Evolutionary conservation across 2,888 invertebrate species (phyloP).

Genomic region (Tipula unca): DNA sequence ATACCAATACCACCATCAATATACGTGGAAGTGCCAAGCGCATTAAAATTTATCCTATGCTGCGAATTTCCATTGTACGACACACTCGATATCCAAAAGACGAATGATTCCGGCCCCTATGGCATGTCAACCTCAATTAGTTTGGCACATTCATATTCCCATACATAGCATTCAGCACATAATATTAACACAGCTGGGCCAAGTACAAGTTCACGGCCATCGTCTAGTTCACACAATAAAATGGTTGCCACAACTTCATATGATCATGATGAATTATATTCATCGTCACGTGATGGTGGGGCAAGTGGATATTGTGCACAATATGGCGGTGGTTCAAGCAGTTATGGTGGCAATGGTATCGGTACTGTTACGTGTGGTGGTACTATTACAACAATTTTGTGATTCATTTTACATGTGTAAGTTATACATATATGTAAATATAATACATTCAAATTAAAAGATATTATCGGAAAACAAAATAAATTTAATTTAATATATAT

Average conservation of each 20-base stretch:
- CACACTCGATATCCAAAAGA: conserved; percentile 48
- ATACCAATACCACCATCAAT: conserved; percentile 82
- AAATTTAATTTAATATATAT: background rate
- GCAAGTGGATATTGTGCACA: background rate
- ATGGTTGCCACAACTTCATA: background rate
- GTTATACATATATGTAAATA: background rate
- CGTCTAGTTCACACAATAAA: conserved; percentile 20
- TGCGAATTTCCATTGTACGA: conserved; percentile 87
- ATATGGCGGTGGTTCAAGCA: background rate
- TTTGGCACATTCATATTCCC: conserved; percentile 40
- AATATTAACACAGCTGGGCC: conserved; percentile 27
- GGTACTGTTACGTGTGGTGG: background rate
- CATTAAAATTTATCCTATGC: conserved; percentile 73
- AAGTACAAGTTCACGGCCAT: conserved; percentile 22
- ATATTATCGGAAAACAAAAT: background rate
- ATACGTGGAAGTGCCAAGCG: conserved; percentile 77
- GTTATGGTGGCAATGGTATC: background rate
- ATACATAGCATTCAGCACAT: conserved; percentile 43
- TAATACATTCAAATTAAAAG: background rate
- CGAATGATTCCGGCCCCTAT: conserved; percentile 36
- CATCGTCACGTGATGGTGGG: background rate
- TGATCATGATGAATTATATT: background rate
- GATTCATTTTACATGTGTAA: background rate
- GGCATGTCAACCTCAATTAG: conserved; percentile 32
- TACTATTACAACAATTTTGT: conserved; percentile 18